Evolutionary conservation across 2,113 vertebrate species (phyloP), one percentile per base, ranked within the genome.

Genomic region (Gracilinanus agilis): DNA sequence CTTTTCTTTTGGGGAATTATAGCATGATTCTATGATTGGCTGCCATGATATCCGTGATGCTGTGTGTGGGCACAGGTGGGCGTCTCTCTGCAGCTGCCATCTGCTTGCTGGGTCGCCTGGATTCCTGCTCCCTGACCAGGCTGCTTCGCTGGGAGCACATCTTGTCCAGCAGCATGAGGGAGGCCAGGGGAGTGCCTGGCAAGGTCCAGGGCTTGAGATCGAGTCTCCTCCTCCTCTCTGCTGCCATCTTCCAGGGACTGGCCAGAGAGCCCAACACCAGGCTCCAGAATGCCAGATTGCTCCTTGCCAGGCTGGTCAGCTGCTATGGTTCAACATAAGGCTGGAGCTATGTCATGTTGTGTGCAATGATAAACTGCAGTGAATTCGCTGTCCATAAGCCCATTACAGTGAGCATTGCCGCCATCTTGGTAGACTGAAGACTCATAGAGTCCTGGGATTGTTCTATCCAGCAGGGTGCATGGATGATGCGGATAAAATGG

Each of bases 381-480:
- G n/a, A n/a, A n/a, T n/a, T n/a, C n/a, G n/a, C n/a, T n/a, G n/a
- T n/a, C n/a, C n/a, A n/a, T n/a, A n/a, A n/a, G n/a, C n/a, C n/a
- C n/a, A n/a, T n/a, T n/a, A n/a, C n/a, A n/a, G n/a, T n/a, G n/a
- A n/a, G n/a, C n/a, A n/a, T n/a, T n/a, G n/a, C n/a, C n/a, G n/a
- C n/a, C n/a, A n/a, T n/a, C n/a, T n/a, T n/a, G n/a, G n/a, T n/a
- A n/a, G n/a, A n/a, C n/a, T n/a, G n/a, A n/a, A n/a, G 0, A 90
- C 25, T 44, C 44, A 56, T 24, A 4, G 67, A 92, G 90, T 67
- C 49, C 90, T 90, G 54, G 10, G 55, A 53, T 93, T 49, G 27
- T 54, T 40, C 92, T 94, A 91, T 93, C 92, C 91, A 93, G 55
- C 55, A 93, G 27, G 12, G 92, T 27, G 93, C 53, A 44, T 34